phyloP scores from a whole-genome alignment of 2,888 invertebrate genomes.

The Lutraria lutraria region DNA sequence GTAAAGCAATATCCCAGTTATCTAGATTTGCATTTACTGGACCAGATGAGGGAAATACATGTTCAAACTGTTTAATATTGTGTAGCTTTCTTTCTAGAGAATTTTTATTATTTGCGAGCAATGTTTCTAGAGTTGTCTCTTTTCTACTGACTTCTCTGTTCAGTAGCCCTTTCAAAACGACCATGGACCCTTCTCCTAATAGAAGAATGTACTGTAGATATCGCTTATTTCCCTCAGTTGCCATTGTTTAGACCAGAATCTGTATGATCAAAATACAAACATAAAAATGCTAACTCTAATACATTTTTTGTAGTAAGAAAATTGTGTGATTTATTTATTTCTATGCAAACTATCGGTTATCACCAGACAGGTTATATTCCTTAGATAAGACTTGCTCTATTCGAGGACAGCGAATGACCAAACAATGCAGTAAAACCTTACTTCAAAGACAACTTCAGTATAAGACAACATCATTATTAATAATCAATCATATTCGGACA shows the following conservation, averaged over 20 bases:
- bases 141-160: neutral
- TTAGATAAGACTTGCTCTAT: no score
- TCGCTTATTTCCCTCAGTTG: conserved; percentile 15
- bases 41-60: neutral
- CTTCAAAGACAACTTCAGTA: no score
- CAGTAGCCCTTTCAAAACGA: conserved; percentile 12
- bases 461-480: no score
- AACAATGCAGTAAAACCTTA: no score
- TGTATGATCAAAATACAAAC: no score
- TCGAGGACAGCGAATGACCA: no score
- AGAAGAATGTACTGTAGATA: conserved; percentile 21
- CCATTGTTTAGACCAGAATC: neutral
- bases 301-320: no score
- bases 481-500: no score
- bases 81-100: neutral
- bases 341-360: no score
- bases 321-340: no score
- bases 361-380: no score
- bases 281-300: no score
- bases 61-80: neutral
- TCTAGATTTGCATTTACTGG: neutral
- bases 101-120: neutral
- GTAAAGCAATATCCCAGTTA: conserved; percentile 17
- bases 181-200: neutral
- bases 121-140: neutral